phyloP scores from a whole-genome alignment of 2,797 vertebrate genomes.

The Microctenopoma stevenorrisi region DNA sequence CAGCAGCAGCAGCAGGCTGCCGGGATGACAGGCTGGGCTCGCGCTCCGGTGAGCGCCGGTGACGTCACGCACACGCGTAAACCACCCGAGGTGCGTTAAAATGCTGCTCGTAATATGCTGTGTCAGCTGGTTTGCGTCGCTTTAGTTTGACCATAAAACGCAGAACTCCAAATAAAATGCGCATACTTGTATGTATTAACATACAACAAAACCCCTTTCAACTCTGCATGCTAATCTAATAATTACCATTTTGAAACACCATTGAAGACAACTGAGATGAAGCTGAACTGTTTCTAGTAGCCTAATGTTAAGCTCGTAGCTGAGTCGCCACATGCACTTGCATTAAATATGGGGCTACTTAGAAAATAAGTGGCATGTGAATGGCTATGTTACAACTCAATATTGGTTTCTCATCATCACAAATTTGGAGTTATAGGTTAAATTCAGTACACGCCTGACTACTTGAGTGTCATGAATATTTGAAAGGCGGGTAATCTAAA shows the following conservation, averaged over 20 bases:
- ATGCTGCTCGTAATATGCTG: constrained; percentile 52
- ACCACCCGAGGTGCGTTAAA: constrained; percentile 57
- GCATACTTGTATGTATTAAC: too few species aligned
- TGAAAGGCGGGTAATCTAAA: constrained; percentile 80
- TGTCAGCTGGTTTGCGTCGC: neutral
- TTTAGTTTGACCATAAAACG: neutral
- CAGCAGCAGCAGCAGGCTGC: neutral
- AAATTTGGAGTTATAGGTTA: neutral
- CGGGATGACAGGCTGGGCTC: constrained; percentile 44
- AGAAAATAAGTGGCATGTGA: too few species aligned
- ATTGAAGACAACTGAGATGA: neutral
- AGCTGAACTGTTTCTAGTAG: neutral
- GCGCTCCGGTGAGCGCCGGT: constrained; percentile 62
- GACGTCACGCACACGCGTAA: constrained; percentile 74
- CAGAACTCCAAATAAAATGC: neutral
- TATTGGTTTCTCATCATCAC: neutral
- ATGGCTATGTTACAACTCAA: neutral
- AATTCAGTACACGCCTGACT: neutral
- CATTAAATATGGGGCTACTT: neutral
- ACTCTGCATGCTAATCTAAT: neutral
- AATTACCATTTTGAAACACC: neutral
- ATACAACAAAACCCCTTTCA: too few species aligned
- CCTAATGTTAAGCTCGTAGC: too few species aligned
- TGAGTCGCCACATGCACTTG: too few species aligned
- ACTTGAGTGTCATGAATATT: constrained; percentile 79